Evolutionary conservation across 1,140 invertebrate species (phyloP).

Genomic region (Vanessa atalanta): DNA sequence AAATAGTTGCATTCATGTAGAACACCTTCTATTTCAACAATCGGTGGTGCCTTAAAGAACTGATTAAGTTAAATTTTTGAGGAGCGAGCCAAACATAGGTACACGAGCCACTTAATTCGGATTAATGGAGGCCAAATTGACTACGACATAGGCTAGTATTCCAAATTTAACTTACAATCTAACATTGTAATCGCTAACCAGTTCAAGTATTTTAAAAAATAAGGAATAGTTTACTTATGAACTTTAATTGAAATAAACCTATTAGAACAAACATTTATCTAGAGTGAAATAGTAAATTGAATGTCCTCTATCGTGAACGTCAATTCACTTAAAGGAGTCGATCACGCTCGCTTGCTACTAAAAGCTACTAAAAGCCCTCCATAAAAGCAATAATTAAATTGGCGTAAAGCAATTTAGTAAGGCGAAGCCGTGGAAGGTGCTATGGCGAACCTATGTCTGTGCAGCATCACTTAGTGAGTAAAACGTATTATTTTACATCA

Average conservation of each 20-base stretch:
- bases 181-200: neutral
- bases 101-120: too few species aligned
- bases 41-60: too few species aligned
- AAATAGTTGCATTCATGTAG: too few species aligned
- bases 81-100: too few species aligned
- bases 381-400: conserved; percentile 82
- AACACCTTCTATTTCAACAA: too few species aligned
- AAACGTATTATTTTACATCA: conserved; percentile 17
- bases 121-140: too few species aligned
- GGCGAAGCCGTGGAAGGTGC: conserved; percentile 66
- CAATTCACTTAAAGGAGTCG: conserved; percentile 77
- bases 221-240: neutral
- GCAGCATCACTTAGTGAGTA: conserved; percentile 24
- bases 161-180: too few species aligned
- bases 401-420: conserved; percentile 79
- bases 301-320: conserved; percentile 61
- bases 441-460: conserved; percentile 21
- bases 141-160: too few species aligned
- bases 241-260: conserved; percentile 37
- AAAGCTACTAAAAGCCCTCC: conserved; percentile 81
- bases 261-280: conserved; percentile 39
- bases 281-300: conserved; percentile 49
- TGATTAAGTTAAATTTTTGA: too few species aligned
- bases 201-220: too few species aligned
- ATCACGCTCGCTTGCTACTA: conserved; percentile 77